These are phyloP conservation scores for Eueremaeus valkanovi DNA, from an alignment of 2,888 invertebrate species.

Conservation along the genomic window DNA sequence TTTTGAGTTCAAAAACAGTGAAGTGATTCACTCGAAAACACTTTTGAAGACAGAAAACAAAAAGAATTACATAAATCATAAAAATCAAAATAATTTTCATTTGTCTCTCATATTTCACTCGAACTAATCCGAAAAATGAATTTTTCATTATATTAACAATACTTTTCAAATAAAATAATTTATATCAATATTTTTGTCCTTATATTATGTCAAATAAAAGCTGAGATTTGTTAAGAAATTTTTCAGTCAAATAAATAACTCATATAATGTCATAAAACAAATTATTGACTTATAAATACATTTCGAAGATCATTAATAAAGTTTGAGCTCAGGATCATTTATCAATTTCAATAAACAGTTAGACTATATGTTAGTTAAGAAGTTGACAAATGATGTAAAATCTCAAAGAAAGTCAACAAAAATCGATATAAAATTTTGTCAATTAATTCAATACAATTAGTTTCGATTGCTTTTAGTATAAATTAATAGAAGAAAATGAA, in stretches of 20 bases:
- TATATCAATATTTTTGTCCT: not conserved
- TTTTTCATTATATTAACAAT: not conserved
- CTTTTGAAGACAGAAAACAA: not conserved
- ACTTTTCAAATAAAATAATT: not conserved
- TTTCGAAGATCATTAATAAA: not conserved
- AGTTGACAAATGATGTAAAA: not conserved
- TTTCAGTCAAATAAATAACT: constrained; percentile 20
- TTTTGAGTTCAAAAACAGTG: not conserved
- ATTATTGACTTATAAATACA: not conserved
- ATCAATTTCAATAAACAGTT: not conserved
- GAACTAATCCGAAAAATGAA: not conserved
- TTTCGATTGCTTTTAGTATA: too few relatives aligned
- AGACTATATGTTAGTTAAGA: not conserved
- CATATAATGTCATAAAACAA: not conserved
- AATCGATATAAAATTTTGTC: not conserved
- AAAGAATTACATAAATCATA: not conserved
- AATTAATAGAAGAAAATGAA: too few relatives aligned
- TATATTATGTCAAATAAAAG: not conserved
- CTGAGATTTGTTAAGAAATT: not conserved
- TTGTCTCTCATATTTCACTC: not conserved
- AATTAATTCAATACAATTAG: not conserved
- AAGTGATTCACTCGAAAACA: not conserved
- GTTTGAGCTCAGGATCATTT: not conserved
- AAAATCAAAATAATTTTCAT: not conserved
- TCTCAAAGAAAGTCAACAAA: not conserved